Conservation (phyloP, 2,113 vertebrate genomes). For the Pachyramphus minor region DNA sequence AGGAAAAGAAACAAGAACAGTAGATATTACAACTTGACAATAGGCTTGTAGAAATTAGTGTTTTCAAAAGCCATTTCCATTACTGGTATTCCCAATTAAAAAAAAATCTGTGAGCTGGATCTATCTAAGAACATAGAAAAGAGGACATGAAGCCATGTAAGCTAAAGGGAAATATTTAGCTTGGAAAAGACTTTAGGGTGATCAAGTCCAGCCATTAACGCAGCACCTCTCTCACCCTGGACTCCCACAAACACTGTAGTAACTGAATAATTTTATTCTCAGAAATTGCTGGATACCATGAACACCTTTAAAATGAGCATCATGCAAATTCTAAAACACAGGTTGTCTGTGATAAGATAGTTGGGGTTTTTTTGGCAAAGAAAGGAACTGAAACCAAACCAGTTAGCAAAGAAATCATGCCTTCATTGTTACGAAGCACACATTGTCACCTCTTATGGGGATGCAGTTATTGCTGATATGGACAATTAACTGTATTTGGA, state of each 20-base stretch:
- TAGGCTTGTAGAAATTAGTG: not conserved
- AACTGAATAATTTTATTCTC: not conserved
- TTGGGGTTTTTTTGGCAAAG: not conserved
- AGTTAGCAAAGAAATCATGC: not conserved
- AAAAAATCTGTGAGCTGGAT: not conserved
- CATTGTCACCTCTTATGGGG: not conserved
- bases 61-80: not conserved
- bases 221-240: not conserved
- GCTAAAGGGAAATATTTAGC: not conserved
- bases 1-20: not conserved
- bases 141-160: not conserved
- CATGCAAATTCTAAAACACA: not conserved
- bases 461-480: not conserved
- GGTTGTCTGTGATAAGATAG: not conserved
- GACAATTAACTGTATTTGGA: conserved; percentile 9
- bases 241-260: not conserved
- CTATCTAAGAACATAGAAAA: not conserved
- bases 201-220: not conserved
- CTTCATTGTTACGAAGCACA: not conserved
- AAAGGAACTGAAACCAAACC: not conserved
- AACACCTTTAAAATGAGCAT: not conserved
- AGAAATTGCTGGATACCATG: not conserved
- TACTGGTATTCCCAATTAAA: not conserved
- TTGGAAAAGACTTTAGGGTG: not conserved
- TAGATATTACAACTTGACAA: not conserved